A percentile compares a stretch with the other conserved stretches of the same genome.
Evolutionary conservation across 2,888 invertebrate species (phyloP).

Genomic region (Gastrophysa polygoni): DNA sequence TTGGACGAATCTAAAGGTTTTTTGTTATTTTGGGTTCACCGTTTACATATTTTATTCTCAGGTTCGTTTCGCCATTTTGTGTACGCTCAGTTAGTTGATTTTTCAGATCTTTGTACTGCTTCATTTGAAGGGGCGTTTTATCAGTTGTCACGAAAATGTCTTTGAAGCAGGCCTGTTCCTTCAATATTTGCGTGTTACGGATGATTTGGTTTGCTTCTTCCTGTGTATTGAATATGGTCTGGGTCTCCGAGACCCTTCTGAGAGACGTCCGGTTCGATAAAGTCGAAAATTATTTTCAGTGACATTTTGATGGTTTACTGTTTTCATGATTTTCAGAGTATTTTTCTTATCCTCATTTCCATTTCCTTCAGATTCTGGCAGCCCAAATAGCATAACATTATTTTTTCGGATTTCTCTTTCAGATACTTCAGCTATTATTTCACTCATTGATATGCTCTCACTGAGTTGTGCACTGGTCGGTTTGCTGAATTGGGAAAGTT

Average conservation of each 20-base stretch:
- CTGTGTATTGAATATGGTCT: background rate
- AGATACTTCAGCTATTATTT: background rate
- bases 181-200: too few relatives aligned
- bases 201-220: background rate
- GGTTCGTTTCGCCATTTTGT: too few relatives aligned
- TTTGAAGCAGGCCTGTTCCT: background rate
- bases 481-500: too few relatives aligned
- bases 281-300: background rate
- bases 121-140: constrained; percentile 10
- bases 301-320: background rate
- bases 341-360: too few relatives aligned
- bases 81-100: too few relatives aligned
- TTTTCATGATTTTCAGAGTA: too few relatives aligned
- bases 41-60: too few relatives aligned
- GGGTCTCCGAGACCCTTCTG: background rate
- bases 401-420: background rate
- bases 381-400: too few relatives aligned
- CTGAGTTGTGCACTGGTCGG: background rate
- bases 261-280: background rate
- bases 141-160: constrained; percentile 20
- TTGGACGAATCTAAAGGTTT: background rate
- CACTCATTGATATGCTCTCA: background rate
- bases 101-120: too few relatives aligned
- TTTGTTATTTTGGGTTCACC: background rate
- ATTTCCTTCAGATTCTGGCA: too few relatives aligned